Evolutionary conservation across 2,113 vertebrate genomes (phyloP).

Genomic region (Cromileptes altivelis): DNA sequence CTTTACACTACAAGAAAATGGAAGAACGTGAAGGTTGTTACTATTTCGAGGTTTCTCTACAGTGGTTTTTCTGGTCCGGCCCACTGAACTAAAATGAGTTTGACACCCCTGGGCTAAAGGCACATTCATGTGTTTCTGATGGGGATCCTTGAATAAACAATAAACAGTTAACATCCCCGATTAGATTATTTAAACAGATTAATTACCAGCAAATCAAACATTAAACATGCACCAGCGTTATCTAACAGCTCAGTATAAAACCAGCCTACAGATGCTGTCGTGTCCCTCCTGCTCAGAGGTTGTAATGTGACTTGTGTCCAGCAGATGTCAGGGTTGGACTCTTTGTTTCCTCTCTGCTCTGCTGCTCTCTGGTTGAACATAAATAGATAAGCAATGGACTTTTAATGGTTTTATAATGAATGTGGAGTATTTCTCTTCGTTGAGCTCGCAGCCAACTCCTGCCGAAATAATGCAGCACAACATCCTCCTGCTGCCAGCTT

Average conservation of each 20-base stretch:
- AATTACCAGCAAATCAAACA: not conserved
- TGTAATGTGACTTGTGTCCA: slow-evolving; percentile 37
- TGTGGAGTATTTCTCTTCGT: slow-evolving; percentile 13
- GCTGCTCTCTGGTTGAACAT: not conserved
- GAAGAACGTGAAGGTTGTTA: too few relatives aligned
- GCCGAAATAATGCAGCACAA: slow-evolving; percentile 23
- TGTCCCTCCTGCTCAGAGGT: too few relatives aligned
- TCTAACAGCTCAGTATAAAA: not conserved
- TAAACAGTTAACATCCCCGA: not conserved
- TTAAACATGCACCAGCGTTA: not conserved
- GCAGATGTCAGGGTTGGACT: slow-evolving; percentile 63
- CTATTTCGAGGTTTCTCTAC: too few relatives aligned
- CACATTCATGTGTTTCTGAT: too few relatives aligned
- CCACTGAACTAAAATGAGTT: too few relatives aligned
- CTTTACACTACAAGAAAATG: too few relatives aligned
- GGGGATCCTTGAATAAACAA: too few relatives aligned
- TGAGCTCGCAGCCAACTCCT: slow-evolving; percentile 9
- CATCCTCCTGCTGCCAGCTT: not conserved
- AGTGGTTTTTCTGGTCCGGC: too few relatives aligned
- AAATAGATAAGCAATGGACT: slow-evolving; percentile 5
- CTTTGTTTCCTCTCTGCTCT: not conserved
- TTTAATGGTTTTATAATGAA: slow-evolving; percentile 41
- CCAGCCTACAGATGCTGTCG: too few relatives aligned
- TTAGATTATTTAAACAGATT: not conserved
- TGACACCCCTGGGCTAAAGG: too few relatives aligned